Evolutionary conservation across 2,797 vertebrate genomes (phyloP).

Genomic region (Pangasius sanitwongsei): DNA sequence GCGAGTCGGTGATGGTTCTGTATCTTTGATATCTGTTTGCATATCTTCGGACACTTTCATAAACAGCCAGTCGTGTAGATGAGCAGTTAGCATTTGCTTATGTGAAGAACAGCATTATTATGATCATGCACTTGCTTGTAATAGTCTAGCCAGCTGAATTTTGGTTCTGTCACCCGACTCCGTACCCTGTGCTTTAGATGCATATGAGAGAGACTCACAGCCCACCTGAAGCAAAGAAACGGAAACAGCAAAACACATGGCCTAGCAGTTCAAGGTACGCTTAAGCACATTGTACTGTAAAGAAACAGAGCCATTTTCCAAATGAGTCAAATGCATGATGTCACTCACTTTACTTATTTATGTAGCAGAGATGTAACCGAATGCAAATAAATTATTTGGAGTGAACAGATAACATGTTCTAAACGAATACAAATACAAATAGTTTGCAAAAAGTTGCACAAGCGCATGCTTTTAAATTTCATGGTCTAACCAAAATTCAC

Average conservation of each 20-base stretch:
- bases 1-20: not conserved
- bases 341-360: not conserved
- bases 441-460: not conserved
- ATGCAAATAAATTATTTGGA: not conserved
- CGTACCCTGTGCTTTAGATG: slow-evolving; percentile 62
- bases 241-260: slow-evolving; percentile 74
- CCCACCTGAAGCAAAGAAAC: slow-evolving; percentile 76
- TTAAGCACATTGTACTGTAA: not conserved
- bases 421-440: not conserved
- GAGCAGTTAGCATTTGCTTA: not conserved
- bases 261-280: slow-evolving; percentile 74
- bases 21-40: not conserved
- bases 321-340: not conserved
- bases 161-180: not conserved
- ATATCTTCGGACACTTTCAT: too few species aligned
- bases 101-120: not conserved
- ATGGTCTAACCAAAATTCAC: not conserved
- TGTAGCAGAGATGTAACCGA: too few species aligned
- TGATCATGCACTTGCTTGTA: not conserved
- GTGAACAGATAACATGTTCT: not conserved
- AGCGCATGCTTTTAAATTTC: not conserved
- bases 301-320: not conserved
- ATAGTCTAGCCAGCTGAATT: not conserved
- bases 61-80: not conserved
- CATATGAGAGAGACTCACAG: slow-evolving; percentile 61